Conservation (phyloP, 2,797 vertebrate species). For the Oophaga sylvatica region DNA sequence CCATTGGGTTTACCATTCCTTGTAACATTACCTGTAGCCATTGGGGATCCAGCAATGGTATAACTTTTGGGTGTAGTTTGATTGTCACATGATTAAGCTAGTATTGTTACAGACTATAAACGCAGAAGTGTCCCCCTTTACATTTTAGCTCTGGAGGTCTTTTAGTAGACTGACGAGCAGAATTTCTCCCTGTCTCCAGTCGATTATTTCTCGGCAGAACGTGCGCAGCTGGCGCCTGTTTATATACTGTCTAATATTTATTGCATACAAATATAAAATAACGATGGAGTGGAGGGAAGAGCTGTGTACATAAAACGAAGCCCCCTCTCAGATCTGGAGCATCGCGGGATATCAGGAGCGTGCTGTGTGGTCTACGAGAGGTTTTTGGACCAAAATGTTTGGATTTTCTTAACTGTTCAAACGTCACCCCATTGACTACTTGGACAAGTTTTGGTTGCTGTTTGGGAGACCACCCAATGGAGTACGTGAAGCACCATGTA, state of each 20-base stretch:
- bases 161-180: background rate
- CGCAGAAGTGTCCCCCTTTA: background rate
- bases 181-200: background rate
- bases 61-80: background rate
- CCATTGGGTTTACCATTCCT: too few species aligned
- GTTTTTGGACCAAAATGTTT: too few species aligned
- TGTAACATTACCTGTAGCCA: too few species aligned
- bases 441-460: too few species aligned
- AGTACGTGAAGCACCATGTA: too few species aligned
- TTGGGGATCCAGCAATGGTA: too few species aligned
- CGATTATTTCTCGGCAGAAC: background rate
- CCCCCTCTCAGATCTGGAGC: background rate
- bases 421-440: too few species aligned
- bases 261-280: slow-evolving; percentile 21
- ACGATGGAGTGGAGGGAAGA: background rate
- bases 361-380: background rate
- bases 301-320: background rate
- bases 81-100: background rate
- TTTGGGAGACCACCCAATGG: too few species aligned
- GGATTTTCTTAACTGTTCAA: too few species aligned
- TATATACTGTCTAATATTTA: slow-evolving; percentile 23
- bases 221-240: slow-evolving; percentile 1
- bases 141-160: background rate
- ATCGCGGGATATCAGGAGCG: background rate
- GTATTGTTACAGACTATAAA: background rate